Conservation (phyloP, 2,888 invertebrate genomes). For the Drepanosiphum platanoidis region DNA sequence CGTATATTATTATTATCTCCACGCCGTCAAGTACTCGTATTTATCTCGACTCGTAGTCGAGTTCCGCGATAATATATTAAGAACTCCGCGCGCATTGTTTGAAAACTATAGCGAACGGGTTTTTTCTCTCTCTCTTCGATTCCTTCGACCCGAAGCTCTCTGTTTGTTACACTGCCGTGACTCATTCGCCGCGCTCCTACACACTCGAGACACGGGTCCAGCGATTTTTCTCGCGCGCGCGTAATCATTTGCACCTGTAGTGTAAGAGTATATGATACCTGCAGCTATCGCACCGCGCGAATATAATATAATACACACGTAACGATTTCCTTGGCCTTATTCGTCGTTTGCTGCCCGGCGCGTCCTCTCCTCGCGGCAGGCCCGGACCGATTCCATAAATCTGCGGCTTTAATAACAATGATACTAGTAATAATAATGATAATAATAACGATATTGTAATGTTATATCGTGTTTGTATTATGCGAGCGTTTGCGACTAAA, state of each 20-base stretch:
- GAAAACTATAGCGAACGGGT: not conserved
- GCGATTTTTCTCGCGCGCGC: not conserved
- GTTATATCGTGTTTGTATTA: not conserved
- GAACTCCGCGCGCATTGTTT: not conserved
- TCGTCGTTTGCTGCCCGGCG: not conserved
- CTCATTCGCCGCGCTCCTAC: slow-evolving; percentile 41
- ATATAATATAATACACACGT: not conserved
- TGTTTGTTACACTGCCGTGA: too few species aligned
- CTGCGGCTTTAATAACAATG: not conserved
- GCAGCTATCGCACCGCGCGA: too few species aligned
- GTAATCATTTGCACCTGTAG: not conserved
- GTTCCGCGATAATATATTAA: not conserved
- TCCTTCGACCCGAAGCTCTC: not conserved
- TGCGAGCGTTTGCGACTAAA: too few species aligned
- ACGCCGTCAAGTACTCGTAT: too few species aligned
- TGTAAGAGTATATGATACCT: too few species aligned
- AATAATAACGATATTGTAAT: not conserved
- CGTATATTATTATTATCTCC: too few species aligned
- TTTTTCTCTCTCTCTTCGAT: not conserved
- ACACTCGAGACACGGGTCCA: slow-evolving; percentile 2
- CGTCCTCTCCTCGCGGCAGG: not conserved
- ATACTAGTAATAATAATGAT: not conserved
- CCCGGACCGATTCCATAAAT: slow-evolving; percentile 44
- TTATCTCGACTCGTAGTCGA: too few species aligned
- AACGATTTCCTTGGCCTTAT: slow-evolving; percentile 42